Conservation (phyloP, 2,888 invertebrate species). For the Melikaiella ostensackeni region DNA sequence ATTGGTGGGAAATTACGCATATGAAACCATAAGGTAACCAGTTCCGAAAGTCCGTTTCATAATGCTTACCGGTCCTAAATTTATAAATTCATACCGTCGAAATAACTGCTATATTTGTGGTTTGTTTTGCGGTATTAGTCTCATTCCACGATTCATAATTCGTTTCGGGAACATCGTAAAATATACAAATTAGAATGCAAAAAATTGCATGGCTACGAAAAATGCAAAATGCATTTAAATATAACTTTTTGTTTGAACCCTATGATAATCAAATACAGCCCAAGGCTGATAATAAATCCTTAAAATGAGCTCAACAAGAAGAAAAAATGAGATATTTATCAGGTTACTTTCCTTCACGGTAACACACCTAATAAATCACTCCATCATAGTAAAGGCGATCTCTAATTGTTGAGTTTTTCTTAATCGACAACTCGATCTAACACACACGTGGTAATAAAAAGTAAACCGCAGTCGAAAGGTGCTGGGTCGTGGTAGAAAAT, state of each 20-base stretch:
- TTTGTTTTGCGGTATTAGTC: slow-evolving; percentile 68
- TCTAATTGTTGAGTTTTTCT: slow-evolving; percentile 22
- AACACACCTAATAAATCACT: slow-evolving; percentile 27
- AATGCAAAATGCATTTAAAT: too few species aligned
- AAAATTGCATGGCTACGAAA: too few species aligned
- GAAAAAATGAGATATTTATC: not conserved
- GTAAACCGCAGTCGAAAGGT: slow-evolving; percentile 18
- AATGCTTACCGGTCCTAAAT: slow-evolving; percentile 64
- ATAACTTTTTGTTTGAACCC: too few species aligned
- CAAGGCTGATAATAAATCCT: not conserved
- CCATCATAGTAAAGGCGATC: slow-evolving; percentile 32
- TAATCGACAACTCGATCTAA: slow-evolving; percentile 10
- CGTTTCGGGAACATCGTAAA: too few species aligned
- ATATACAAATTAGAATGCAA: not conserved
- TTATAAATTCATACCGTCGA: slow-evolving; percentile 56
- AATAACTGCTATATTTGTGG: slow-evolving; percentile 72
- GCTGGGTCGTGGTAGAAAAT: slow-evolving; percentile 36
- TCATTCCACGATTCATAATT: not conserved
- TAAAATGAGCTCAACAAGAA: not conserved
- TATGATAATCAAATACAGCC: not conserved
- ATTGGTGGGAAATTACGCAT: slow-evolving; percentile 73
- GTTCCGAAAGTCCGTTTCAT: slow-evolving; percentile 63
- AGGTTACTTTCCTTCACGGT: not conserved
- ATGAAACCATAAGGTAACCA: slow-evolving; percentile 60
- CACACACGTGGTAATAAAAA: slow-evolving; percentile 16